A percentile compares a stretch with the other conserved stretches of the same genome.
Evolutionary conservation across 2,113 vertebrate genomes (phyloP).

Genomic region (Cryptoleucopteryx plumbea): DNA sequence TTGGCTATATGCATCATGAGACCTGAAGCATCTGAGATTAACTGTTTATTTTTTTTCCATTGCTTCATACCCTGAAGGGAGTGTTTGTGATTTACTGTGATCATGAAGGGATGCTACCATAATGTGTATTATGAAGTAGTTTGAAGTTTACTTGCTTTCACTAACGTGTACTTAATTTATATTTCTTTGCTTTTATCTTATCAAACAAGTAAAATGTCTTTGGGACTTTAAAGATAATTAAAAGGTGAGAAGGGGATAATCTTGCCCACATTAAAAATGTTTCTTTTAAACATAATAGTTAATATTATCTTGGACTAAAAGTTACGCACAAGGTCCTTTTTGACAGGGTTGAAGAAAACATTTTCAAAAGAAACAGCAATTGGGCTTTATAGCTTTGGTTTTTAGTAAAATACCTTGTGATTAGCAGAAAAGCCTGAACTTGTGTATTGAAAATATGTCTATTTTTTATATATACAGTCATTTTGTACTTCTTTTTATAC

Average conservation of each 20-base stretch:
- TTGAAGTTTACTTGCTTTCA: neutral
- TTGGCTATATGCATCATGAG: fast-evolving
- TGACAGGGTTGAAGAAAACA: neutral
- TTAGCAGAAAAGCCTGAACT: neutral
- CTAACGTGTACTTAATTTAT: neutral
- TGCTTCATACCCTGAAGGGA: neutral
- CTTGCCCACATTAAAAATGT: neutral
- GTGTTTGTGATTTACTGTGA: neutral
- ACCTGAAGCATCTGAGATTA: neutral
- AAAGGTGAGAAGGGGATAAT: conserved; percentile 40
- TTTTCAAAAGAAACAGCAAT: neutral
- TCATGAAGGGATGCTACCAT: neutral
- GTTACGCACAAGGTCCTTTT: neutral
- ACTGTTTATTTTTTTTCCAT: fast-evolving
- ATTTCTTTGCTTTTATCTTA: conserved; percentile 18
- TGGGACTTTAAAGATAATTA: conserved; percentile 23
- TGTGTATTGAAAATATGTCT: neutral
- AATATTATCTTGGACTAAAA: neutral
- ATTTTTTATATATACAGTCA: neutral
- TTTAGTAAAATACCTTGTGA: neutral
- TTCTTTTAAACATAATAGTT: neutral
- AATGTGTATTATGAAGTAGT: neutral
- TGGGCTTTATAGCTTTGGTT: neutral
- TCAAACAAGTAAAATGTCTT: conserved; percentile 43
- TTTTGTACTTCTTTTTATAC: neutral